These are phyloP conservation scores for Cydia fagiglandana DNA, from an alignment of 1,140 invertebrate species.

Conservation along the genomic window DNA sequence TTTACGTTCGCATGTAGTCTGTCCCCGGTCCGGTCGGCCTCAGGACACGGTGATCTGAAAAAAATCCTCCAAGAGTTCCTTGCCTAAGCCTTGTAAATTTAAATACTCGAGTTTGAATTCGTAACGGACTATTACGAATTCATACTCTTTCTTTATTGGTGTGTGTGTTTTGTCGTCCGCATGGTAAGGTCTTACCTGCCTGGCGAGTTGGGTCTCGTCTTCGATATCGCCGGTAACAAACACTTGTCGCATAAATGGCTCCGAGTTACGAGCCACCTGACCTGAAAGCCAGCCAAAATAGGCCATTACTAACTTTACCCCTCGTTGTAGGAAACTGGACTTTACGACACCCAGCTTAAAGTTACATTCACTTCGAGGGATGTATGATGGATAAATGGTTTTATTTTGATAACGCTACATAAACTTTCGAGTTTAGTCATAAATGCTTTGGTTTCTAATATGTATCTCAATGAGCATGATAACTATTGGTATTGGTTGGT, in stretches of 20 bases:
- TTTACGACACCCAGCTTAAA: slow-evolving; percentile 4
- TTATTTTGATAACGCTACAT: not conserved
- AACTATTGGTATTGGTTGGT: not conserved
- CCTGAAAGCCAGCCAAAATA: slow-evolving; percentile 76
- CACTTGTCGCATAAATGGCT: slow-evolving; percentile 97
- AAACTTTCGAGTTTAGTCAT: not conserved
- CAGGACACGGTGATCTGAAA: slow-evolving; percentile 70
- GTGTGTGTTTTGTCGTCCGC: slow-evolving; percentile 23
- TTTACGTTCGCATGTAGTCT: slow-evolving; percentile 64
- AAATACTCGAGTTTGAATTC: slow-evolving; percentile 60
- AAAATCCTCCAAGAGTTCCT: slow-evolving; percentile 66
- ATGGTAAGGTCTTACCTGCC: slow-evolving; percentile 77
- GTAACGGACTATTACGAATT: slow-evolving; percentile 63
- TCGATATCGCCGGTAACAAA: slow-evolving; percentile 87
- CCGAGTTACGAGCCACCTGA: slow-evolving; percentile 93
- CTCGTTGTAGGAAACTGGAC: not conserved
- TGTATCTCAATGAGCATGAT: not conserved
- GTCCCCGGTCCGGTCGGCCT: slow-evolving; percentile 47
- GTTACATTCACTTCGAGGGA: slow-evolving; percentile 8
- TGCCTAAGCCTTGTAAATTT: slow-evolving; percentile 45
- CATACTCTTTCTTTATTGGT: slow-evolving; percentile 54
- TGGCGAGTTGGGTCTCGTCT: slow-evolving; percentile 81
- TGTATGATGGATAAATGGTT: not conserved
- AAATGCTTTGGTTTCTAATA: not conserved
- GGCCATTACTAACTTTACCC: slow-evolving; percentile 54